Evolutionary conservation across 2,888 invertebrate species (phyloP).

Genomic region (Ophion ventricosus): DNA sequence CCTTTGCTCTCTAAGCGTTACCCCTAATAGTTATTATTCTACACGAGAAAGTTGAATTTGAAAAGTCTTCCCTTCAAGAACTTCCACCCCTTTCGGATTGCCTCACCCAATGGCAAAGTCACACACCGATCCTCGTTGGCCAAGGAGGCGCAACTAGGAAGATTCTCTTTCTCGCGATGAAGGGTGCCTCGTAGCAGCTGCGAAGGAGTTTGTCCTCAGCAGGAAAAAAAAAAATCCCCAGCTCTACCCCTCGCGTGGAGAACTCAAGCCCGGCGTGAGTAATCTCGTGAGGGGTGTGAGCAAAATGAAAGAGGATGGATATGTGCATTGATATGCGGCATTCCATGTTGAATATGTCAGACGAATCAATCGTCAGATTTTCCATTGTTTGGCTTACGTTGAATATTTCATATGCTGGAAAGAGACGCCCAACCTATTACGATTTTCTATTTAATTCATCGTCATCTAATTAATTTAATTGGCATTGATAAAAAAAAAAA

Average conservation of each 20-base stretch:
- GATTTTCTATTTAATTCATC: too few relatives aligned
- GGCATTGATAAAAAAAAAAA: too few relatives aligned
- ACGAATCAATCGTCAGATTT: not conserved
- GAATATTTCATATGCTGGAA: not conserved
- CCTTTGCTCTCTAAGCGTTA: too few relatives aligned
- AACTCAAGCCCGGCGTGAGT: slow-evolving; percentile 51
- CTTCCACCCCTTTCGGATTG: slow-evolving; percentile 49
- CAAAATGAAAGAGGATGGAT: slow-evolving; percentile 34
- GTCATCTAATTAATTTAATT: too few relatives aligned
- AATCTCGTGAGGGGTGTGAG: slow-evolving; percentile 54
- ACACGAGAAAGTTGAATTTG: slow-evolving; percentile 57
- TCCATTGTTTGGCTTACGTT: not conserved
- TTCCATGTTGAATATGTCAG: slow-evolving; percentile 14
- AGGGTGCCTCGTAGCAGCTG: slow-evolving; percentile 51
- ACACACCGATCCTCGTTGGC: slow-evolving; percentile 3
- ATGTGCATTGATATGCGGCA: not conserved
- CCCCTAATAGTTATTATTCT: slow-evolving; percentile 66
- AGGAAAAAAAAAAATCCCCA: too few relatives aligned
- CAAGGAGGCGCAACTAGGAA: slow-evolving; percentile 25
- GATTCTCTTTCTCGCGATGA: not conserved
- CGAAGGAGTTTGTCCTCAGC: slow-evolving; percentile 44
- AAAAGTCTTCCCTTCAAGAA: slow-evolving; percentile 31
- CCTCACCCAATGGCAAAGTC: slow-evolving; percentile 49
- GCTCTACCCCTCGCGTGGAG: slow-evolving; percentile 49
- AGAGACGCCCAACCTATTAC: too few relatives aligned